These are phyloP conservation scores for Oxycera nigricornis DNA, from an alignment of 2,888 invertebrate genomes.

Conservation along the genomic window DNA sequence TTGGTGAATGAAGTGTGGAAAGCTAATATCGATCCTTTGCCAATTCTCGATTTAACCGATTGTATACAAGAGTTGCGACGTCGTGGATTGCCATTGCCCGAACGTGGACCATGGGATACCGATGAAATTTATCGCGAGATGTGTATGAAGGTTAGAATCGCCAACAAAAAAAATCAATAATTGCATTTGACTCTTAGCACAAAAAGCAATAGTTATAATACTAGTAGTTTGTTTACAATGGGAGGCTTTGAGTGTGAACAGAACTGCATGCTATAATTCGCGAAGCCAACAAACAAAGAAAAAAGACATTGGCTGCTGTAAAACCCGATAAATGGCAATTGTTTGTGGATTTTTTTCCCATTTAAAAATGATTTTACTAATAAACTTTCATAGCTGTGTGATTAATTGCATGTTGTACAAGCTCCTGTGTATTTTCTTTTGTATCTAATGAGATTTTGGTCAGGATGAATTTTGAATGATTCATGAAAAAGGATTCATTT, in stretches of 20 bases:
- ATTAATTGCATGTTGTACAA: too few species aligned
- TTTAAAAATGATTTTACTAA: too few species aligned
- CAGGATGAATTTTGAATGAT: too few species aligned
- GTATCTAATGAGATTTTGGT: too few species aligned
- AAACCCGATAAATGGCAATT: constrained; percentile 40
- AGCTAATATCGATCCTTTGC: constrained; percentile 85
- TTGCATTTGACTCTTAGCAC: not conserved
- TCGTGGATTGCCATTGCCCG: constrained; percentile 83
- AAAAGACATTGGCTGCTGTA: constrained; percentile 43
- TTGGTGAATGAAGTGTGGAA: constrained; percentile 86
- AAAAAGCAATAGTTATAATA: constrained; percentile 29
- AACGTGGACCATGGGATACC: constrained; percentile 80
- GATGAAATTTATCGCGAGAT: constrained; percentile 84
- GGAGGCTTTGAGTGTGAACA: constrained; percentile 11
- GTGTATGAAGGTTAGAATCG: constrained; percentile 76
- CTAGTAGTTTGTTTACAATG: constrained; percentile 14
- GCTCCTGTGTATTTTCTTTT: too few species aligned
- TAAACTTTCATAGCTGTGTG: too few species aligned
- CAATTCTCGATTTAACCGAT: constrained; percentile 86
- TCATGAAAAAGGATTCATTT: too few species aligned
- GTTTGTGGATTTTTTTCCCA: too few species aligned
- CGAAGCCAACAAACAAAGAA: constrained; percentile 1
- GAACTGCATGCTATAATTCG: constrained; percentile 17
- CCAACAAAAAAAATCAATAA: not conserved
- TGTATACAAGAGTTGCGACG: constrained; percentile 86